These are phyloP conservation scores for Atta texana DNA, from an alignment of 1,140 invertebrate species.

Conservation along the genomic window DNA sequence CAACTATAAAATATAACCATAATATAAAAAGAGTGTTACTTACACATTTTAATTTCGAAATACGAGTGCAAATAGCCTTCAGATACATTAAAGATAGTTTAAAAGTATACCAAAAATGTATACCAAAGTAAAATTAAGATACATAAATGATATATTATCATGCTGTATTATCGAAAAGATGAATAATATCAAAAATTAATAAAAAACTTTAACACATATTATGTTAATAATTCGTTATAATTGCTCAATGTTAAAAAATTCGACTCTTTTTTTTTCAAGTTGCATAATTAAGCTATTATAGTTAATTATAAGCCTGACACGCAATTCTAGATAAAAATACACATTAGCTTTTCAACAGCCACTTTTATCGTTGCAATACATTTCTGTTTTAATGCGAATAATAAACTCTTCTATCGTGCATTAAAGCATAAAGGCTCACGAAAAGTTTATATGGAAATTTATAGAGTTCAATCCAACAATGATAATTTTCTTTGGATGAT, in stretches of 20 bases:
- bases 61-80: neutral
- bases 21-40: no score
- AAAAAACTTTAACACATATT: neutral
- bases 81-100: neutral
- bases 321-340: conserved; percentile 1
- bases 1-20: neutral
- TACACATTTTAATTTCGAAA: neutral
- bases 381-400: neutral
- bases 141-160: neutral
- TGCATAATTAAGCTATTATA: neutral
- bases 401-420: neutral
- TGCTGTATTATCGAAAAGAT: neutral
- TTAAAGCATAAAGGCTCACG: neutral
- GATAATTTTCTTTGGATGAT: neutral
- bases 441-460: neutral
- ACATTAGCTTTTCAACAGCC: neutral
- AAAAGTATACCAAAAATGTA: neutral
- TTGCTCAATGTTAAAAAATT: neutral
- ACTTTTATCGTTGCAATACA: neutral
- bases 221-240: neutral
- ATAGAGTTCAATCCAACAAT: neutral
- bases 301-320: conserved; percentile 4
- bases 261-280: neutral
- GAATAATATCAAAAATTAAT: neutral
- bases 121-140: neutral